A percentile compares a stretch with the other conserved stretches of the same genome.
These are phyloP conservation scores for Epsilonema sp. DNA, from an alignment of 2,888 invertebrate genomes.

Conservation along the genomic window DNA sequence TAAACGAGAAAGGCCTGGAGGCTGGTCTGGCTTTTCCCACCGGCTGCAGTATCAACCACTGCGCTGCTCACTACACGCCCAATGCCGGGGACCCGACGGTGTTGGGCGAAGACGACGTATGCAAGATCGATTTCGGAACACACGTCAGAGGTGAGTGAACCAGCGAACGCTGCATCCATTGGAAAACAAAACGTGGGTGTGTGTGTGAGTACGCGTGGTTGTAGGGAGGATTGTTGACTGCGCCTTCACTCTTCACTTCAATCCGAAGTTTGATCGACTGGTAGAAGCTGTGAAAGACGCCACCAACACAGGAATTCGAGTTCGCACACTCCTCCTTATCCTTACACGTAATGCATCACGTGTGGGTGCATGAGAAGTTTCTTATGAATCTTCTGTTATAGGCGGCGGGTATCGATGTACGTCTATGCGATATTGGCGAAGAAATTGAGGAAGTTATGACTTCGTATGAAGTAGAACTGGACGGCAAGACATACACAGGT, in stretches of 20 bases:
- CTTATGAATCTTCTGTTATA: no score
- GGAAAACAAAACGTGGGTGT: no score
- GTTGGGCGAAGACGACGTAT: slow-evolving; percentile 80
- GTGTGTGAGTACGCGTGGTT: slow-evolving; percentile 10
- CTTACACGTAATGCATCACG: no score
- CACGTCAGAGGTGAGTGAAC: slow-evolving; percentile 70
- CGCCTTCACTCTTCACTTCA: slow-evolving; percentile 89
- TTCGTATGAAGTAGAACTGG: slow-evolving; percentile 88
- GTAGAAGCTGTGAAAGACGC: slow-evolving; percentile 90
- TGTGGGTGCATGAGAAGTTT: no score
- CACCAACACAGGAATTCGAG: slow-evolving; percentile 86
- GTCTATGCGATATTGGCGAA: slow-evolving; percentile 82
- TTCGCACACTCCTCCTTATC: no score
- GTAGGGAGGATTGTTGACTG: slow-evolving; percentile 78
- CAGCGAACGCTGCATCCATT: no score
- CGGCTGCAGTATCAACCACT: slow-evolving; percentile 93
- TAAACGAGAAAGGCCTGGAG: slow-evolving; percentile 79
- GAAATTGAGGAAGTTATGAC: slow-evolving; percentile 99
- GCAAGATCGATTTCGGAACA: slow-evolving; percentile 95
- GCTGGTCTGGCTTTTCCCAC: slow-evolving; percentile 76
- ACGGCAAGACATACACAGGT: slow-evolving; percentile 77
- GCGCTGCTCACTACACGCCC: slow-evolving; percentile 97
- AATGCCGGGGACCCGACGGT: slow-evolving; percentile 93
- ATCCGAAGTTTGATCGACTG: slow-evolving; percentile 80
- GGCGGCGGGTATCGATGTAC: slow-evolving; percentile 84